Conservation (phyloP, 2,888 invertebrate genomes). For the Anoncus sp. region DNA sequence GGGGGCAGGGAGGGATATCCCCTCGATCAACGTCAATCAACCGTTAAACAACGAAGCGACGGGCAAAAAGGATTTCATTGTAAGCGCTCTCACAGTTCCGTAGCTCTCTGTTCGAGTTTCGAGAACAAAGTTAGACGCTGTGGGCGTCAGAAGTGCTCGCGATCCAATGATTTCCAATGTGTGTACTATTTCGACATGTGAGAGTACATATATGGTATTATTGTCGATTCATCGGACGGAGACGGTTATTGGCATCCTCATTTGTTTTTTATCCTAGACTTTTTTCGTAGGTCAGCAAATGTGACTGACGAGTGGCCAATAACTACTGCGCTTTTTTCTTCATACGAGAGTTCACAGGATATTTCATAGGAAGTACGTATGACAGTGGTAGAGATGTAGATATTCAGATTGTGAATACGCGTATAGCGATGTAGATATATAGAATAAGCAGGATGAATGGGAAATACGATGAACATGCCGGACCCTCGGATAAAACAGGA, state of each 20-base stretch:
- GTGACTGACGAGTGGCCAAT: background rate
- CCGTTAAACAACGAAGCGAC: constrained; percentile 80
- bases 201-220: too few species aligned
- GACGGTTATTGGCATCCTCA: constrained; percentile 18
- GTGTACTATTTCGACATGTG: constrained; percentile 14
- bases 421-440: background rate
- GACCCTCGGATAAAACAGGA: background rate
- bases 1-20: constrained; percentile 42
- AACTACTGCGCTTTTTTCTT: background rate
- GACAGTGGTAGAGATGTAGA: background rate
- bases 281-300: background rate
- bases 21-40: constrained; percentile 82
- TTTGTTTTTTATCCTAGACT: background rate
- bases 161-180: constrained; percentile 41
- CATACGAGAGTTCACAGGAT: background rate
- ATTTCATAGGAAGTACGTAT: background rate
- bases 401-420: background rate
- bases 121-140: constrained; percentile 39
- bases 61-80: constrained; percentile 73
- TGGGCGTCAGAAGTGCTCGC: constrained; percentile 32
- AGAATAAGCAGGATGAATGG: background rate
- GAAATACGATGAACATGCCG: background rate
- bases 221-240: background rate
- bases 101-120: constrained; percentile 48
- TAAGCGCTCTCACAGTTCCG: constrained; percentile 48